Evolutionary conservation across 35 echinoderm and acorn worm genomes (phyloP), one percentile per base, ranked within the genome.

Genomic region (Patiria miniata): DNA sequence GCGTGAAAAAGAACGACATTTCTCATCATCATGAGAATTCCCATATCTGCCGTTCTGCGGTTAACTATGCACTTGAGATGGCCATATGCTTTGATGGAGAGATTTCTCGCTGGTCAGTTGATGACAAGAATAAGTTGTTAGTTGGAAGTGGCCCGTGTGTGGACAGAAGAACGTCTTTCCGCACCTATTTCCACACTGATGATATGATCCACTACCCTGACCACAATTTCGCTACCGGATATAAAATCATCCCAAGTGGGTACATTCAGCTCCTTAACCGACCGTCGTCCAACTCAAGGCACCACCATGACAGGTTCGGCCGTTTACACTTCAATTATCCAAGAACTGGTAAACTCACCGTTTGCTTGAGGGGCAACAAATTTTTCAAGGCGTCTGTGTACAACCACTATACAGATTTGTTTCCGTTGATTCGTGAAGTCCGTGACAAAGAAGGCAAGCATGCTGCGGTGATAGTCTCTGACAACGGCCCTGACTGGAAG

Each of bases 401-500:
- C 28, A 83, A 83, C 17, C 81, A 83, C 52, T 33, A 83, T 36
- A 37, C 52, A 30, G 81, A 83, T 38, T 19, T 83, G n/a, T 37
- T 56, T 23, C 53, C 47, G 5, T 29, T 83, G 0, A 61, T 83
- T 59, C 7, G 32, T 0, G 1, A 39, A 59, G 52, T 36, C 7
- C 53, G 2, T 6, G 44, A 47, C 9, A 51, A 83, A 59, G 51
- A 83, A 3, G 53, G 53, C 51, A 83, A 83, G 37, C 15, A 0
- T 23, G 16, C 51, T 37, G 53, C 54, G 3, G 33, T 83, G 5
- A 30, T 59, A 10, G 8, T 83, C 2, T 83, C 51, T 5, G 81
- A 83, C 53, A 83, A 83, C 59, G 81, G 81, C 0, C 54, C 51
- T 32, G 81, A 83, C n/a, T 83, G 81, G 81, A 59, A 18, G 0